These are phyloP conservation scores for Ceratosolen solmsi DNA, from an alignment of 1,140 invertebrate genomes.

Conservation along the genomic window DNA sequence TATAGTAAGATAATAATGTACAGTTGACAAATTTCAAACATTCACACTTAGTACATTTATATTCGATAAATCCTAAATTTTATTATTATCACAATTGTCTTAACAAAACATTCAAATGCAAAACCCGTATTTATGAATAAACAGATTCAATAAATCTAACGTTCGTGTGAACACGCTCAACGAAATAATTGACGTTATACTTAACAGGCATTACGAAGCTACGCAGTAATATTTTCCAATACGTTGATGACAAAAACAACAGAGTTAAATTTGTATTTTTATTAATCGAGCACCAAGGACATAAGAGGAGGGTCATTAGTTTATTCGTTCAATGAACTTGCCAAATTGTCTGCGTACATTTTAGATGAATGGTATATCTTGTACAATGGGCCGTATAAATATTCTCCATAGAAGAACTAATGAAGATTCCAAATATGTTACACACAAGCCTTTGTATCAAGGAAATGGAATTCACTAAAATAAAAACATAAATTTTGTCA, in stretches of 20 bases:
- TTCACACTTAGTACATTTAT: no score
- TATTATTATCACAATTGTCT: no score
- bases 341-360: neutral
- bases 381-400: neutral
- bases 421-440: neutral
- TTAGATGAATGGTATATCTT: neutral
- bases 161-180: neutral
- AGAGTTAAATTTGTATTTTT: constrained; percentile 8
- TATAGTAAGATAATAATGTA: no score
- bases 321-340: constrained; percentile 9
- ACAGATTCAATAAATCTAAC: neutral
- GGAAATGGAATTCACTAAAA: no score
- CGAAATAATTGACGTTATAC: neutral
- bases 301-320: neutral
- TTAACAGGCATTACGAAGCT: neutral
- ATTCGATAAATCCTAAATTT: no score
- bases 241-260: constrained; percentile 12
- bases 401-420: neutral
- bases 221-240: neutral
- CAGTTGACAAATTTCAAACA: no score
- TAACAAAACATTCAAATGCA: no score
- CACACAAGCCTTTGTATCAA: no score
- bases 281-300: neutral
- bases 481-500: no score
- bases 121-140: no score